These are phyloP conservation scores for Pleuronectes platessa DNA, from an alignment of 2,113 vertebrate genomes.

Conservation along the genomic window DNA sequence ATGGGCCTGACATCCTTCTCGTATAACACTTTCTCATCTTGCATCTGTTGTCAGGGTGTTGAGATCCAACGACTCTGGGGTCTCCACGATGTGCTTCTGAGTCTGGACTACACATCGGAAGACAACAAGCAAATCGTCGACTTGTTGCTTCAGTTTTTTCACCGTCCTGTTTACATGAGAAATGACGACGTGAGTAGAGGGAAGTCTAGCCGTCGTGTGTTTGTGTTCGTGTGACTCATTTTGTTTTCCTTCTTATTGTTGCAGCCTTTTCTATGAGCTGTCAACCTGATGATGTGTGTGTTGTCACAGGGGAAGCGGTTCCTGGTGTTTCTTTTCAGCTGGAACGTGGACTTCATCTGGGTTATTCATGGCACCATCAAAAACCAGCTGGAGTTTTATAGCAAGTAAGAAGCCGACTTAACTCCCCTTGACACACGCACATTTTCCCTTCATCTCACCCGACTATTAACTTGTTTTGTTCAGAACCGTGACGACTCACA, in stretches of 20 bases:
- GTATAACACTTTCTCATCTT: neutral
- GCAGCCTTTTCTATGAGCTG: slow-evolving; percentile 6
- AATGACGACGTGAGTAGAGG: slow-evolving; percentile 87
- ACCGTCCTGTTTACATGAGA: slow-evolving; percentile 82
- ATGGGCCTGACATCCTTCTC: neutral
- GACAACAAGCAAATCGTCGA: slow-evolving; percentile 86
- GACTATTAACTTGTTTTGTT: neutral
- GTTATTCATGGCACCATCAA: slow-evolving; percentile 94
- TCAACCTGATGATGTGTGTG: slow-evolving; percentile 35
- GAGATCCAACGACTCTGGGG: slow-evolving; percentile 87
- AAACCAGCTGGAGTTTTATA: slow-evolving; percentile 90
- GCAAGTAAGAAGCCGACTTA: slow-evolving; percentile 84
- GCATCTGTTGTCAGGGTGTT: slow-evolving; percentile 75
- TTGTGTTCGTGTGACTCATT: no score
- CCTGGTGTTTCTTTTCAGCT: slow-evolving; percentile 92
- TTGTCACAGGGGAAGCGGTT: slow-evolving; percentile 91
- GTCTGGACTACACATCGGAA: slow-evolving; percentile 87
- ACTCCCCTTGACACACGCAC: fast-evolving
- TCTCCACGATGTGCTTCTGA: slow-evolving; percentile 85
- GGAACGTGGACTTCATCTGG: slow-evolving; percentile 91
- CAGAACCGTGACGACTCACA: slow-evolving; percentile 80
- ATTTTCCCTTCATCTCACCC: neutral
- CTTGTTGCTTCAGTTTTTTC: slow-evolving; percentile 89
- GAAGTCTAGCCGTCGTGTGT: neutral
- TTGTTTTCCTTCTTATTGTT: neutral